Base-by-base conservation (phyloP, 2,888 invertebrate species). In the Scaptomyza caliginosa region DNA sequence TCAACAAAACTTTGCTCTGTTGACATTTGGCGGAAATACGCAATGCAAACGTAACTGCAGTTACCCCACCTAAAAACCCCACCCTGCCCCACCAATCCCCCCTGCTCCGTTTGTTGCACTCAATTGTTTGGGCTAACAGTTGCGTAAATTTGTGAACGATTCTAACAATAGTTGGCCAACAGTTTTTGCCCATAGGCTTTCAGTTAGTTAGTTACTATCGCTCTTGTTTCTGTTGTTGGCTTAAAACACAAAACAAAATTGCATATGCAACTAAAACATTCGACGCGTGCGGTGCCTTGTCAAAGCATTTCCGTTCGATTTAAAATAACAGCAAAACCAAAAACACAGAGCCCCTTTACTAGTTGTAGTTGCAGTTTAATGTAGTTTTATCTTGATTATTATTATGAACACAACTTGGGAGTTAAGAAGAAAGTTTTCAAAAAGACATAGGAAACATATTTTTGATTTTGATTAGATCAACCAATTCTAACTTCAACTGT, bases 21-120 rank as follows among this genome's bases (percentile, higher is more conserved):
- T 89, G 90, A 90, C 90, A 90, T 89, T 80, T 73, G 75, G 79
- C 89, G 89, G 89, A 90, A 89, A 90, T 90, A 89, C 89, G 89
- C 89, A 89, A 88, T 89, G 88, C 89, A 90, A 90, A 90, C 74
- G 77, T 77, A 89, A 84, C 52, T 68, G 50, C 57, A 17, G 23
- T 30, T 30, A 5, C 19, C 8, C 55, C 36, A n/a, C 34, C n/a
- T 2, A 19, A 16, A 23, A 13, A 10, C 16, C 8, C 26, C 51
- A 13, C 13, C 23, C 8, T 23, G 45, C 21, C 28, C 6, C 11
- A 1, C 1, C 46, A 10, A 4, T 7, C 1, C 3, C 34, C 24
- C 3, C 1, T 23, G 24, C 19, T 21, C 21, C 21, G 32, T 11
- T 16, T 28, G 3, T 40, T 24, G 11, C 17, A 51, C 11, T 28